These are phyloP conservation scores for Drosophila paulistorum DNA, from an alignment of 1,140 invertebrate species.

Conservation along the genomic window DNA sequence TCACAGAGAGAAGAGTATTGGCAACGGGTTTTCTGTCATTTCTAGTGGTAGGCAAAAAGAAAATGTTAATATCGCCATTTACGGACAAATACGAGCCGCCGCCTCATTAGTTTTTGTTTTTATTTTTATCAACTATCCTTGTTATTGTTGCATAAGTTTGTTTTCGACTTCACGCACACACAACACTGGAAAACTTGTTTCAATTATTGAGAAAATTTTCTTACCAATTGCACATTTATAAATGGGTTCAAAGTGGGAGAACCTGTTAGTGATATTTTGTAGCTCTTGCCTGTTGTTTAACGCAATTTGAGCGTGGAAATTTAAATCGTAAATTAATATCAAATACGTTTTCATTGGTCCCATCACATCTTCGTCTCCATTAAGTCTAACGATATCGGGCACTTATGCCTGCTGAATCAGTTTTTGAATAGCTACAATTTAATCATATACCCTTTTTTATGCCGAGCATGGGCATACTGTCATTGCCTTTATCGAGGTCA, in stretches of 20 bases:
- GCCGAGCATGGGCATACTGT: too few species aligned
- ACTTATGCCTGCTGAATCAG: background rate
- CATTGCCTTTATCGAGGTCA: too few species aligned
- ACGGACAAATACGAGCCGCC: background rate
- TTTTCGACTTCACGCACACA: background rate
- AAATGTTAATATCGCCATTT: slow-evolving; percentile 11
- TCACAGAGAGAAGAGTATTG: background rate
- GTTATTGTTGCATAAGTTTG: slow-evolving; percentile 10
- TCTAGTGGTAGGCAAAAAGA: background rate
- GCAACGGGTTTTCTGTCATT: background rate
- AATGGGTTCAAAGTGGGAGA: slow-evolving; percentile 9
- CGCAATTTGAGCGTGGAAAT: slow-evolving; percentile 1
- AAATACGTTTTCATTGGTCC: slow-evolving; percentile 1
- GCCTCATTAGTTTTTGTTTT: slow-evolving; percentile 4
- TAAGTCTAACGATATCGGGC: slow-evolving; percentile 4
- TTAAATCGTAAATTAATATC: background rate
- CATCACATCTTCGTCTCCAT: slow-evolving; percentile 8
- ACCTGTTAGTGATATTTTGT: background rate
- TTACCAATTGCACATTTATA: slow-evolving; percentile 8
- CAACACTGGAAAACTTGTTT: background rate
- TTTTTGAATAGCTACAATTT: too few species aligned
- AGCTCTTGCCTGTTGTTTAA: background rate
- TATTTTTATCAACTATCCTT: background rate
- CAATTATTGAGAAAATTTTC: slow-evolving; percentile 11
- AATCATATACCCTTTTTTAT: too few species aligned